These are phyloP conservation scores for Tinea trinotella DNA, from an alignment of 2,888 invertebrate genomes.

Conservation along the genomic window DNA sequence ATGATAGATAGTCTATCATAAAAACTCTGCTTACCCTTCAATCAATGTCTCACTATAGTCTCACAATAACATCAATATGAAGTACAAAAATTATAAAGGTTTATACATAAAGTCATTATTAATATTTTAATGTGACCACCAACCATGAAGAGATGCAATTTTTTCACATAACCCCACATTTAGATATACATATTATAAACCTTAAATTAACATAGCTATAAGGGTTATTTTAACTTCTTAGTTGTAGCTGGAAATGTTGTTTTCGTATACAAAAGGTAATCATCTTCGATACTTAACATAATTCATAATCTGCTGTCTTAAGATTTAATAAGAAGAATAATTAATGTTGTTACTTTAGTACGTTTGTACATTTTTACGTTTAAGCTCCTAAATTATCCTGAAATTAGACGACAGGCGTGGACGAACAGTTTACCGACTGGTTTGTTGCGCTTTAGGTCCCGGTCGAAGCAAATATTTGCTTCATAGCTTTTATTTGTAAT, in stretches of 20 bases:
- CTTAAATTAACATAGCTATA: background rate
- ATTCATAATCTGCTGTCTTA: constrained; percentile 15
- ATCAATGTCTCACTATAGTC: background rate
- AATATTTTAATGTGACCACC: constrained; percentile 9
- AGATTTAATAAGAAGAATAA: constrained; percentile 10
- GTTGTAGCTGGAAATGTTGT: background rate
- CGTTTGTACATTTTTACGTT: background rate
- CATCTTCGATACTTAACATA: constrained; percentile 10
- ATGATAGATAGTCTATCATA: too few species aligned
- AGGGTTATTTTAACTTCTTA: background rate
- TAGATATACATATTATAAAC: background rate
- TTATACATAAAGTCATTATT: background rate
- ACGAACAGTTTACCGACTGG: too few species aligned
- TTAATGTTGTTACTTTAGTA: background rate
- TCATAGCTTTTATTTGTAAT: too few species aligned
- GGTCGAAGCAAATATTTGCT: too few species aligned
- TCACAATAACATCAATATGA: background rate
- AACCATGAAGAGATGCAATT: background rate
- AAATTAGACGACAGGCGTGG: too few species aligned
- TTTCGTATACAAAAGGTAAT: constrained; percentile 6
- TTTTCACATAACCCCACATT: background rate
- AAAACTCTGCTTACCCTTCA: background rate
- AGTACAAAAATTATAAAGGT: background rate
- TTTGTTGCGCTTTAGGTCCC: too few species aligned
- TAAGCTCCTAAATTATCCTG: too few species aligned